A percentile compares a stretch with the other conserved stretches of the same genome.
Evolutionary conservation across 2,888 invertebrate genomes (phyloP).

Genomic region (Drosophila formosana): DNA sequence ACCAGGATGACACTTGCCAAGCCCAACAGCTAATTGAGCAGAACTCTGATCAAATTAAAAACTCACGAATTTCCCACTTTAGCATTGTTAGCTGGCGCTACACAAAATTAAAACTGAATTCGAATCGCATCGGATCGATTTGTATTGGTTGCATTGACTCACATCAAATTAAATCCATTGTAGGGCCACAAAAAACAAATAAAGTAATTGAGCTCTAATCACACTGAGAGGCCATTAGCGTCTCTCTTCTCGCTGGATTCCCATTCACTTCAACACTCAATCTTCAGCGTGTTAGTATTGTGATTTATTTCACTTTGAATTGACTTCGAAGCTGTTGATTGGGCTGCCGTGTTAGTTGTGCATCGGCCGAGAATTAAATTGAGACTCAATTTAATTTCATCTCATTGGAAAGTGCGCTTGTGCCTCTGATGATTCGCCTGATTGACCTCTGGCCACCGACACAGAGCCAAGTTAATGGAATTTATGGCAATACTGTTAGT

Average conservation of each 20-base stretch:
- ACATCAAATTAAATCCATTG: conserved; percentile 20
- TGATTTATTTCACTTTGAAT: conserved; percentile 31
- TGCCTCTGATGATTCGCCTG: conserved; percentile 46
- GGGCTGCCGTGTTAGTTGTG: conserved; percentile 26
- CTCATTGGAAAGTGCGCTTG: conserved; percentile 19
- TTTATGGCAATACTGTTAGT: conserved; percentile 29
- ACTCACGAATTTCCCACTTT: conserved; percentile 23
- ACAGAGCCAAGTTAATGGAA: conserved; percentile 44
- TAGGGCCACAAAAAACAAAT: conserved; percentile 57
- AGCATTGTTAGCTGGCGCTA: conserved; percentile 40
- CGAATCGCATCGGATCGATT: conserved; percentile 17
- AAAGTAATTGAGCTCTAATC: conserved; percentile 75
- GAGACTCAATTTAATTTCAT: conserved; percentile 37
- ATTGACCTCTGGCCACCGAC: conserved; percentile 35
- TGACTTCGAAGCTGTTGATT: conserved; percentile 21
- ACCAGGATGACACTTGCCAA: conserved; percentile 28
- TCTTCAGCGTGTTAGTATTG: conserved; percentile 11
- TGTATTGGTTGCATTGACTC: neutral
- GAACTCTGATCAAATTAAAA: conserved; percentile 3
- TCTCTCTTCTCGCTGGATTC: neutral
- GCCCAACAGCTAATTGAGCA: conserved; percentile 11
- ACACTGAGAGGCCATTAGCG: conserved; percentile 55
- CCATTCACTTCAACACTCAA: conserved; percentile 24
- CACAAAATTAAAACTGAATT: conserved; percentile 21
- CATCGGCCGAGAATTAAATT: conserved; percentile 46